Base-by-base conservation (phyloP, 1,140 invertebrate species). In the Drosophila sulfurigaster region DNA sequence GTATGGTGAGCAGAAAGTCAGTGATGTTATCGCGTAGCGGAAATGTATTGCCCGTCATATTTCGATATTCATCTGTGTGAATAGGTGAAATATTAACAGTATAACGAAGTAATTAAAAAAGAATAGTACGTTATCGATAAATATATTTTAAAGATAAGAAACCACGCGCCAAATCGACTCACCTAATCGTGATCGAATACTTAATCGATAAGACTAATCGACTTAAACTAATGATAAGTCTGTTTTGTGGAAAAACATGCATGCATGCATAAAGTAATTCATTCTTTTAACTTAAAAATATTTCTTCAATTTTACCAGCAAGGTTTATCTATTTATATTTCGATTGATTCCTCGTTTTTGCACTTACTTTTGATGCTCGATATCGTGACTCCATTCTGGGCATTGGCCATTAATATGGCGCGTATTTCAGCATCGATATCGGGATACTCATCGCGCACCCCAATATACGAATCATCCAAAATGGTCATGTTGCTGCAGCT, bases 381-480 rank as follows among this genome's bases (percentile, higher is more conserved):
- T 75, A 92, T 92, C 77, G 91, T 92, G 57, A 88, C 78, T 43
- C 91, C 91, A 67, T 86, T 80, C 72, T 91, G 91, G 75, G 91
- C 90, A 77, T 91, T 77, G 66, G 74, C 77, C 38, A 91, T 65
- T 57, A 92, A 67, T 75, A 92, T 92, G 65, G 78, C 79, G 38
- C 91, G 86, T 54, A 92, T 75, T 73, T 91, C 91, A 30, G 48
- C 51, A 76, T 92, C 86, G 11, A 92, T 79, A n/a, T 92, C 88
- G 38, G 91, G 91, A 71, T 79, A 59, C 13, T 92, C 91, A 7
- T 87, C 91, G 7, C 83, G 78, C 60, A 92, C 76, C 13, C 48
- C 52, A 4, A 83, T 46, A 51, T 90, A 91, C 5, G 72, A 77
- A 57, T 77, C 72, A 3, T 87, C 85, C 35, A 80, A 64, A 16